Base-by-base conservation (phyloP, 2,888 invertebrate genomes). In the Pyrochroa serraticornis region DNA sequence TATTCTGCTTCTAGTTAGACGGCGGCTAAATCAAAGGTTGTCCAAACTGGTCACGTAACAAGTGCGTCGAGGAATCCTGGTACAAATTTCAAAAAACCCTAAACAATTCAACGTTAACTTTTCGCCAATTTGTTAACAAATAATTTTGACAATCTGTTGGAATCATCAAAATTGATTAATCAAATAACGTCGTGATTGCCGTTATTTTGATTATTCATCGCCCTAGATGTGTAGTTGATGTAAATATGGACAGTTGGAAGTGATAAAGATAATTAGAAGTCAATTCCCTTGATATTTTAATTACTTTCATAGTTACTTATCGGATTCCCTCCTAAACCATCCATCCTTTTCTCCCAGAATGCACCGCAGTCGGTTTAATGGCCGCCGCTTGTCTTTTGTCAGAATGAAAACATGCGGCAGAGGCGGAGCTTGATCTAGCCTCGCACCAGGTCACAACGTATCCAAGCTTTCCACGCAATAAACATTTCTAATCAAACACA, bases 381-480 rank as follows among this genome's bases (percentile, higher is more conserved):
- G 75, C 75, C 70, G 75, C 75, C 71, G 71, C 70, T 66, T 65
- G 71, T 71, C 74, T 73, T 75, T 75, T 74, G 73, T 73, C 72
- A 74, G 71, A 65, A 69, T 64, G 67, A 71, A 67, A 72, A 67
- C 71, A 68, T 66, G 71, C 58, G 64, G 60, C 62, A 66, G 68
- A 71, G 77, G 78, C 78, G 77, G 75, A 76, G 77, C 77, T 63
- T 61, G 35, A 36, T 10, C 50, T 70, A 67, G 67, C 67, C 69
- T 70, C 62, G 48, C 57, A 48, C 63, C 59, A 60, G 67, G 55
- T 30, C 46, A 45, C 37, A 42, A 49, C 31, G n/a, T 42, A 31
- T 58, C 46, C 41, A 14, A 43, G 50, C 34, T 34, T 22, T 22
- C 37, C 14, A 14, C 37, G 13, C 14, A 34, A n/a, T 7, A 31